Percentiles rank a stretch among this genome's conserved stretches.
phyloP scores from a whole-genome alignment of 1,140 invertebrate genomes.

The Magallana ariakensis region DNA sequence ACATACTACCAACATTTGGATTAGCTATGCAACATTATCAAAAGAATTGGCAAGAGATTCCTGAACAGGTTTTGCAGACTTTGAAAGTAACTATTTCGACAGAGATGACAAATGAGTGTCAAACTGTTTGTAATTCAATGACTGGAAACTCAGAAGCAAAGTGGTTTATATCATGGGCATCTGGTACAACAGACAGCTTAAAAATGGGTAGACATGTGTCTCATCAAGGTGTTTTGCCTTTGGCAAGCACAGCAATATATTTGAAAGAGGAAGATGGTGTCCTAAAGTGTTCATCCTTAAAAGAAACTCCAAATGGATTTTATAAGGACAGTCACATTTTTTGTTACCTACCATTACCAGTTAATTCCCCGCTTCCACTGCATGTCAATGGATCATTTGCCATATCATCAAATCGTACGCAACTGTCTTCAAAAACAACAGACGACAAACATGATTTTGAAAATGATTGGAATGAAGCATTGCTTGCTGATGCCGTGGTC shows the following conservation, averaged over 20 bases:
- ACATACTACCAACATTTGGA: not conserved
- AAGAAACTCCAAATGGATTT: constrained; percentile 52
- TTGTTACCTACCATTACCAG: constrained; percentile 65
- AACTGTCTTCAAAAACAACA: constrained; percentile 44
- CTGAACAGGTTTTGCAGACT: not conserved
- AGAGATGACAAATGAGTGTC: not conserved
- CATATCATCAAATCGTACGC: constrained; percentile 36
- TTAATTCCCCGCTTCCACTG: constrained; percentile 56
- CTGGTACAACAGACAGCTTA: constrained; percentile 52
- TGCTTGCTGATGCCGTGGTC: constrained; percentile 43
- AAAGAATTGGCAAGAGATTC: not conserved
- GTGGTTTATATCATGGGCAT: constrained; percentile 64
- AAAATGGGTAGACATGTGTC: not conserved
- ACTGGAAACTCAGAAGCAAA: not conserved
- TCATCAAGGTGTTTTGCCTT: constrained; percentile 54
- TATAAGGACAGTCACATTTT: constrained; percentile 67
- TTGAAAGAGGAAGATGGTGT: constrained; percentile 35
- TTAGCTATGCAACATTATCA: not conserved
- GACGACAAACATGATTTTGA: constrained; percentile 47
- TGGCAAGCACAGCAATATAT: constrained; percentile 59
- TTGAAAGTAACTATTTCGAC: not conserved
- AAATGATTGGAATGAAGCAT: constrained; percentile 47
- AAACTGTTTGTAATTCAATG: not conserved
- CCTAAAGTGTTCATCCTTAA: constrained; percentile 5
- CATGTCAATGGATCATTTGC: constrained; percentile 64